Conservation (phyloP, 2,113 vertebrate species). For the Hypanus sabinus region DNA sequence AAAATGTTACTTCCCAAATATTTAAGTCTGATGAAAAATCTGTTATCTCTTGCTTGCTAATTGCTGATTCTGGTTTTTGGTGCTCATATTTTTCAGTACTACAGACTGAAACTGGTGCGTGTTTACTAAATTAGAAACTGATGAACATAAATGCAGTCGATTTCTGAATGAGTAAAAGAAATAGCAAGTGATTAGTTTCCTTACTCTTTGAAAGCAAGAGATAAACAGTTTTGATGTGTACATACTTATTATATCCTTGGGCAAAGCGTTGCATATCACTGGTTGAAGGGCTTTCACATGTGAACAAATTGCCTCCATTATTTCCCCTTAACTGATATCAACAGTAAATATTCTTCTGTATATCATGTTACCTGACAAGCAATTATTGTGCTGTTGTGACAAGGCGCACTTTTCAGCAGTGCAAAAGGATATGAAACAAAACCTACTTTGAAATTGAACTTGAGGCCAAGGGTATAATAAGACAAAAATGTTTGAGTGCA, state of each 20-base stretch:
- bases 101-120: not conserved
- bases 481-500: not conserved
- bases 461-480: not conserved
- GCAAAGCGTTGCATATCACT: not conserved
- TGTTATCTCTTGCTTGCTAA: not conserved
- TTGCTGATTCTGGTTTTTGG: slow-evolving; percentile 14
- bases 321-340: not conserved
- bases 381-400: not conserved
- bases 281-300: not conserved
- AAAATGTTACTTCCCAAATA: not conserved
- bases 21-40: not conserved
- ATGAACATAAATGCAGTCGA: not conserved
- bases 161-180: not conserved
- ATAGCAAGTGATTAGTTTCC: not conserved
- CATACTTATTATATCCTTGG: not conserved
- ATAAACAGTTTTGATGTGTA: not conserved
- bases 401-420: not conserved
- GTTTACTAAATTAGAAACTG: not conserved
- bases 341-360: not conserved
- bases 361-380: not conserved
- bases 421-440: not conserved
- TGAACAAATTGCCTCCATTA: not conserved
- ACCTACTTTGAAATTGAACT: not conserved
- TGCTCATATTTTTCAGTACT: not conserved
- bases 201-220: slow-evolving; percentile 9